Evolutionary conservation across 2,113 vertebrate species (phyloP).

Genomic region (Hemiscyllium ocellatum): DNA sequence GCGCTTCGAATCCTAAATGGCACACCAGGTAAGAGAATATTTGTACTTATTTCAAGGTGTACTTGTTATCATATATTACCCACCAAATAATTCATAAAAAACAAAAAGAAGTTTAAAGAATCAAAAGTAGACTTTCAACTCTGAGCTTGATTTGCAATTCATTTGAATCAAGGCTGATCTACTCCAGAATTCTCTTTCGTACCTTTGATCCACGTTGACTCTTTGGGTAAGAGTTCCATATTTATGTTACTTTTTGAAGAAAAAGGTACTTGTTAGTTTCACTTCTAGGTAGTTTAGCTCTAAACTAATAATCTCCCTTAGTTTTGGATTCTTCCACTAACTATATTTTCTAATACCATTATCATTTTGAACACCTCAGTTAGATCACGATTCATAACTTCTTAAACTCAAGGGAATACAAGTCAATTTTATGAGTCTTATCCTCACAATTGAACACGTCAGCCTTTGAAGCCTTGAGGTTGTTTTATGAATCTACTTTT

Average conservation of each 20-base stretch:
- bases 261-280: background rate
- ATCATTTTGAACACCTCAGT: background rate
- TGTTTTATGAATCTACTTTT: background rate
- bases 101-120: background rate
- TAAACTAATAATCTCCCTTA: background rate
- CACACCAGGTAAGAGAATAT: slow-evolving; percentile 16
- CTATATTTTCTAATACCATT: background rate
- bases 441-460: background rate
- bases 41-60: background rate
- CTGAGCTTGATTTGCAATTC: background rate
- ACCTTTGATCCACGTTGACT: too few species aligned
- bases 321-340: background rate
- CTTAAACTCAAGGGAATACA: background rate
- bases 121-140: background rate
- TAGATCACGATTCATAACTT: background rate
- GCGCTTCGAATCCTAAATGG: slow-evolving; percentile 72
- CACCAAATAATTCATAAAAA: background rate
- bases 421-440: background rate
- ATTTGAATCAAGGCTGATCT: background rate
- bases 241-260: background rate
- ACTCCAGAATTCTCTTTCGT: background rate
- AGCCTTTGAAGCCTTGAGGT: background rate
- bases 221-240: background rate
- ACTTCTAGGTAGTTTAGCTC: background rate
- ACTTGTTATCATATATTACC: background rate